phyloP scores from a whole-genome alignment of 2,888 invertebrate genomes.

The Chydorus sphaericus region DNA sequence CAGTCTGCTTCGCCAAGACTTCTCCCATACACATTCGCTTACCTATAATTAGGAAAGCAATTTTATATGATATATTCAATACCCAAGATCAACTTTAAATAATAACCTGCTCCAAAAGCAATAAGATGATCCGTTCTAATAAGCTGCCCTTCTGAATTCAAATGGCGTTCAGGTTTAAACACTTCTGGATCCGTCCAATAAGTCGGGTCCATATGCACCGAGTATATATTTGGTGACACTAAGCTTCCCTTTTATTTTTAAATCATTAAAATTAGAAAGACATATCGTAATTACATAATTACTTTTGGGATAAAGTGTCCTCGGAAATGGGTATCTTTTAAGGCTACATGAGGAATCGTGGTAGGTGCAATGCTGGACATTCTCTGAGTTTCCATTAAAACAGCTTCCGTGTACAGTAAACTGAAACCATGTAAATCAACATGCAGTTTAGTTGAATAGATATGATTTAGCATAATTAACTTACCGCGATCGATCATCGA shows the following conservation, averaged over 20 bases:
- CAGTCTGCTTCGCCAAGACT: conserved; percentile 17
- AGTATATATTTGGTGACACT: conserved; percentile 37
- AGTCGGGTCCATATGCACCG: conserved; percentile 39
- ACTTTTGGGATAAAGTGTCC: conserved; percentile 23
- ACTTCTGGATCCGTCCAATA: conserved; percentile 44
- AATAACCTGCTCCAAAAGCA: not conserved
- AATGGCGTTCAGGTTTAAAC: conserved; percentile 49
- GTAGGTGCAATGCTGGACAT: conserved; percentile 20
- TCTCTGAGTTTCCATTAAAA: conserved; percentile 23
- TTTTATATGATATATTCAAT: too few relatives aligned
- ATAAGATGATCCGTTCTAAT: not conserved
- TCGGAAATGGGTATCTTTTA: conserved; percentile 20
- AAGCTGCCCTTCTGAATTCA: conserved; percentile 30
- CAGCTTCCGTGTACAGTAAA: conserved; percentile 22
- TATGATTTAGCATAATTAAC: too few relatives aligned
- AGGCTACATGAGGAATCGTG: conserved; percentile 21
- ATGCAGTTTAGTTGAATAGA: too few relatives aligned
- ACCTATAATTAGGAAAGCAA: too few relatives aligned
- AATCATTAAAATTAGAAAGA: not conserved
- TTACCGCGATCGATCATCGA: conserved; percentile 16
- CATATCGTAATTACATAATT: too few relatives aligned
- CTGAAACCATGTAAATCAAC: conserved; percentile 2
- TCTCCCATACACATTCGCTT: conserved; percentile 20
- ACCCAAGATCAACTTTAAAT: too few relatives aligned
- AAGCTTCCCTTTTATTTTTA: conserved; percentile 31